Percentiles rank a stretch among this genome's conserved stretches.
phyloP scores from a whole-genome alignment of 2,113 vertebrate species.

The Andinoacara biseriatus region DNA sequence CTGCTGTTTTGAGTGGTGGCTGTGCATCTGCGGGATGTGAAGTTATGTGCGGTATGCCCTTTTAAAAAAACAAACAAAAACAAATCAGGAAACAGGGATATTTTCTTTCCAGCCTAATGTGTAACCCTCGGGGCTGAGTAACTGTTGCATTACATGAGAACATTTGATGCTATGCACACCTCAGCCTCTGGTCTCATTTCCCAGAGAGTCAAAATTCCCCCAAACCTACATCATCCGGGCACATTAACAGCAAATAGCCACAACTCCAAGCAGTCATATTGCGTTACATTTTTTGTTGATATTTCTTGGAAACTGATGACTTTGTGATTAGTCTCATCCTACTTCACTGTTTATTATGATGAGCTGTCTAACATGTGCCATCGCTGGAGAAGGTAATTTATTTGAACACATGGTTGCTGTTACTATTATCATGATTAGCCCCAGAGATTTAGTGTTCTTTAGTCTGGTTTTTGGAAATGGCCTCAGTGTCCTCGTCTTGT shows the following conservation, averaged over 20 bases:
- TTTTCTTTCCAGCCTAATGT: slow-evolving; percentile 48
- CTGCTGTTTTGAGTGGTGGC: slow-evolving; percentile 1
- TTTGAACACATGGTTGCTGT: slow-evolving; percentile 67
- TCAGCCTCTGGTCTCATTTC: background rate
- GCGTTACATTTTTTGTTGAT: slow-evolving; percentile 23
- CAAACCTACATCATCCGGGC: slow-evolving; percentile 44
- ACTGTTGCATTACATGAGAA: slow-evolving; percentile 25
- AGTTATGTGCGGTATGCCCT: slow-evolving; percentile 65
- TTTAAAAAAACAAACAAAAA: slow-evolving; percentile 50
- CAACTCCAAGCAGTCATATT: slow-evolving; percentile 4
- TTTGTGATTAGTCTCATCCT: slow-evolving; percentile 9
- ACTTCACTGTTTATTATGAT: slow-evolving; percentile 52
- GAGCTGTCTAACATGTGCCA: slow-evolving; percentile 37
- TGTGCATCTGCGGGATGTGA: slow-evolving; percentile 12
- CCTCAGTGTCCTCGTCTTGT: slow-evolving; percentile 53
- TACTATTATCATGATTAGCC: slow-evolving; percentile 47
- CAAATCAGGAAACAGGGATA: slow-evolving; percentile 30
- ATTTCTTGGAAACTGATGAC: background rate
- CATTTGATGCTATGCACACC: background rate
- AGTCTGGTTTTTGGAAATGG: slow-evolving; percentile 34
- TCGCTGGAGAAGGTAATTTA: slow-evolving; percentile 36
- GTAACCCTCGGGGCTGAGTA: slow-evolving; percentile 29
- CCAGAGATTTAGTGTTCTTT: slow-evolving; percentile 2
- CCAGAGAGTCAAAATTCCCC: slow-evolving; percentile 24
- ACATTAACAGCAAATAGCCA: background rate